phyloP scores from a whole-genome alignment of 2,113 vertebrate genomes.

The Engraulis encrasicolus region DNA sequence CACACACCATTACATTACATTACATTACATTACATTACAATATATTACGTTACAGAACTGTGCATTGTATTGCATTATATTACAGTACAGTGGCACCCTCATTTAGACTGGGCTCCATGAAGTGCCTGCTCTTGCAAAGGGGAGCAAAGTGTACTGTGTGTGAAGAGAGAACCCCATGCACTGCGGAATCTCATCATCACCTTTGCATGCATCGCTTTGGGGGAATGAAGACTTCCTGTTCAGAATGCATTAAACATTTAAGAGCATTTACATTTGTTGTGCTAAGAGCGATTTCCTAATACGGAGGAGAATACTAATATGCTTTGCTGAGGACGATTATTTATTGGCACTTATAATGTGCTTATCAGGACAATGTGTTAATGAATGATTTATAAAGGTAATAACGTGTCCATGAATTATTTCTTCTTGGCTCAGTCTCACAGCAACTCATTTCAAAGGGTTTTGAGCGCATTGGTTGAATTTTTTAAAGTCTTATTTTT shows the following conservation, averaged over 20 bases:
- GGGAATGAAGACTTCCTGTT: not conserved
- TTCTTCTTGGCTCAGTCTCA: not conserved
- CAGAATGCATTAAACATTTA: not conserved
- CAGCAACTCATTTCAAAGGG: not conserved
- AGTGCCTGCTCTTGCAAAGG: no score
- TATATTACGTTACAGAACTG: no score
- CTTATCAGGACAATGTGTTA: not conserved
- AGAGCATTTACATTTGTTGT: not conserved
- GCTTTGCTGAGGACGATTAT: not conserved
- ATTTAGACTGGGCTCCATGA: no score
- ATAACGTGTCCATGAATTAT: slow-evolving; percentile 1
- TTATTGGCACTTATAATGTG: not conserved
- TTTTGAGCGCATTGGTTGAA: not conserved
- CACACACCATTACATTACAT: no score
- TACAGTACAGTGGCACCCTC: no score
- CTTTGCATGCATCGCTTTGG: not conserved
- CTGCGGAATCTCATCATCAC: not conserved
- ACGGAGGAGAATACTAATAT: not conserved
- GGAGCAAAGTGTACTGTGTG: not conserved
- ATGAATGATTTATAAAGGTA: not conserved
- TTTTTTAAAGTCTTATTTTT: not conserved
- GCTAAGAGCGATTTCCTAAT: not conserved
- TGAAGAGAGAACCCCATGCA: not conserved
- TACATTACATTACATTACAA: no score
- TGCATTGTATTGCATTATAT: no score